phyloP scores from a whole-genome alignment of 2,888 invertebrate genomes.

The Myathropa florea region DNA sequence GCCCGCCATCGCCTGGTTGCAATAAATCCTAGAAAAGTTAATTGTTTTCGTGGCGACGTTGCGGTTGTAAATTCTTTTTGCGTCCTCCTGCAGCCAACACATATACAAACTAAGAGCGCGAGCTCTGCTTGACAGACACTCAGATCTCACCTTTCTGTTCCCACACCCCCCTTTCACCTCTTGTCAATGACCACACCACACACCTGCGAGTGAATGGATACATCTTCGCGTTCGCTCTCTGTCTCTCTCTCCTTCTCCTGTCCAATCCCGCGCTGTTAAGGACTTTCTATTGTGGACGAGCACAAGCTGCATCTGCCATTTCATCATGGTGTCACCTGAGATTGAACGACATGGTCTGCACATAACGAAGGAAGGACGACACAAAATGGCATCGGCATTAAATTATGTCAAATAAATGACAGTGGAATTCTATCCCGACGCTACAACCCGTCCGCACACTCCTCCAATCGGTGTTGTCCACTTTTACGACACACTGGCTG shows the following conservation, averaged over 20 bases:
- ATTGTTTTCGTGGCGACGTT: slow-evolving; percentile 71
- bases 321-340: slow-evolving; percentile 71
- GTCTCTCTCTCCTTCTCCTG: not conserved
- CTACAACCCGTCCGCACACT: not conserved
- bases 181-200: not conserved
- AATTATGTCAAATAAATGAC: slow-evolving; percentile 71
- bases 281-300: slow-evolving; percentile 34
- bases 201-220: not conserved
- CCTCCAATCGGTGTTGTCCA: slow-evolving; percentile 52
- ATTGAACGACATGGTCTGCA: slow-evolving; percentile 69
- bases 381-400: slow-evolving; percentile 70
- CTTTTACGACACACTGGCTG: slow-evolving; percentile 47
- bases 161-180: not conserved
- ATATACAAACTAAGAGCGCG: too few species aligned
- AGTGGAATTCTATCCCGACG: slow-evolving; percentile 66
- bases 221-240: not conserved
- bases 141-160: not conserved
- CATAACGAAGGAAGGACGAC: slow-evolving; percentile 69
- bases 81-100: not conserved
- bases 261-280: slow-evolving; percentile 34
- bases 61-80: slow-evolving; percentile 70
- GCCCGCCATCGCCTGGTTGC: slow-evolving; percentile 1
- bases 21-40: slow-evolving; percentile 69
- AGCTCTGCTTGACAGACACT: not conserved
- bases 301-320: slow-evolving; percentile 60